Evolutionary conservation across 2,113 vertebrate genomes (phyloP).

Genomic region (Chionis minor): DNA sequence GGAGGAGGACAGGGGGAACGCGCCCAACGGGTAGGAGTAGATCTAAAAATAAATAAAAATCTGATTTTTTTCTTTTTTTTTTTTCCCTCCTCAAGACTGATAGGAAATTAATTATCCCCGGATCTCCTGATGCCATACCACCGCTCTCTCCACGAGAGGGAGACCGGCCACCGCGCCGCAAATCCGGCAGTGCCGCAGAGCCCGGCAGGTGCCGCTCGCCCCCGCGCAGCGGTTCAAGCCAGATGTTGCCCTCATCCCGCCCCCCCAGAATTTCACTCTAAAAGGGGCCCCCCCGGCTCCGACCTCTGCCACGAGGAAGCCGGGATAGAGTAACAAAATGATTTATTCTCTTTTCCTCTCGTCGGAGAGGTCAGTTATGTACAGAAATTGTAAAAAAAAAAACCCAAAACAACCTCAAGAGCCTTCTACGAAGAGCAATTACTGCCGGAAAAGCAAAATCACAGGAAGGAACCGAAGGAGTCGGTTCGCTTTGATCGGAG

Average conservation of each 20-base stretch:
- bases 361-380: conserved; percentile 72
- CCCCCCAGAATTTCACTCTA: background rate
- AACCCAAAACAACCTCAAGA: background rate
- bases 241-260: background rate
- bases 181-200: too few relatives aligned
- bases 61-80: background rate
- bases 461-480: conserved; percentile 23
- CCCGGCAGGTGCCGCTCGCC: too few relatives aligned
- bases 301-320: background rate
- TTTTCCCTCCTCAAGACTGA: too few relatives aligned
- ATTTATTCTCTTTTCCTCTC: conserved; percentile 73
- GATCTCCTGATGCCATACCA: background rate
- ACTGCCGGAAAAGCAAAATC: conserved; percentile 57
- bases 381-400: conserved; percentile 74
- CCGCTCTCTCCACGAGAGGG: conserved; percentile 44
- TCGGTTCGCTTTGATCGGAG: conserved; percentile 12
- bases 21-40: rapidly evolving
- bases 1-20: background rate
- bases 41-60: background rate
- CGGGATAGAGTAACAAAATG: conserved; percentile 61
- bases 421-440: conserved; percentile 38
- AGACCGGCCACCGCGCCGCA: background rate
- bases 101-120: background rate
- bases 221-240: background rate
- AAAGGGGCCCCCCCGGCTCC: background rate